Evolutionary conservation across 2,113 vertebrate species (phyloP), one percentile per base, ranked within the genome.

Genomic region (Scalopus aquaticus): DNA sequence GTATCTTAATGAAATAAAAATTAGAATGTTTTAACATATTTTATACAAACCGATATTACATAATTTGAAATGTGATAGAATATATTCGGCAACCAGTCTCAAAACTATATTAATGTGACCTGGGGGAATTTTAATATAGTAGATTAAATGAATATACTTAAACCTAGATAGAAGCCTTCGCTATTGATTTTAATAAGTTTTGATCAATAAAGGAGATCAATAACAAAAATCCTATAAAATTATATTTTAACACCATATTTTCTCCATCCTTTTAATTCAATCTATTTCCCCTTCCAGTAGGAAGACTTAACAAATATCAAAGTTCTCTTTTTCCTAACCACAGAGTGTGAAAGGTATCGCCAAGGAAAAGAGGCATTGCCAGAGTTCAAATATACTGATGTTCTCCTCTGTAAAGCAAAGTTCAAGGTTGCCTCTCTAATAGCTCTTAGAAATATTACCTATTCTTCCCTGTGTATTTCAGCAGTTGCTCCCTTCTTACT

Each of bases 1-100:
- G 19, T 78, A 77, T 42, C 85, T 85, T 56, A 70, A 51, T 64
- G n/a, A 93, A 88, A 44, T 49, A 84, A 81, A 79, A 92, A 76
- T 74, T 9, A 84, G 9, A 84, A 76, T 58, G 17, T 77, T 89
- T 4, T 65, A 72, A 81, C 32, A 49, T 16, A 51, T 88, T 94
- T 85, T 58, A 95, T 72, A 24, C 2, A 80, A 70, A 86, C 80
- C 8, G 85, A 35, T 6, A 65, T 11, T 56, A 70, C 28, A 17
- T 42, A 88, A 74, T 86, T 90, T 32, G 78, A 82, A 94, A n/a
- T 62, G 22, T 58, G 10, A 22, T 58, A 73, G 39, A 90, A n/a
- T 15, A 72, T 24, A 82, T 82, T 79, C 60, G 46, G 39, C 12
- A 74, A 56, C 4, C 42, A 49, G 12, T 80, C n/a, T 86, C 30